These are phyloP conservation scores for Otis tarda DNA, from an alignment of 2,113 vertebrate species.

Conservation along the genomic window DNA sequence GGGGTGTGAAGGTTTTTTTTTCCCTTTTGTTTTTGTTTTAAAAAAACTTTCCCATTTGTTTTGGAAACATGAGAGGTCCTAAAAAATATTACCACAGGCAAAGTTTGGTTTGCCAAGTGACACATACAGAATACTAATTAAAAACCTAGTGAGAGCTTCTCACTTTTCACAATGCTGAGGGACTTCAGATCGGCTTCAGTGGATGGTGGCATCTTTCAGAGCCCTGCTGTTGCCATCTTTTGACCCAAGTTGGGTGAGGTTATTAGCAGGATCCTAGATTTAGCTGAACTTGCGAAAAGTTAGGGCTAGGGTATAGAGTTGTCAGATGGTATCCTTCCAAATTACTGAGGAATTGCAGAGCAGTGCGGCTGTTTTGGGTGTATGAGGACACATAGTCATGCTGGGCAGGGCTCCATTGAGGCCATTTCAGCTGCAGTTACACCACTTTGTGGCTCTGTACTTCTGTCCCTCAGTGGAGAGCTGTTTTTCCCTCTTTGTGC, in stretches of 20 bases:
- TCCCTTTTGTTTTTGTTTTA: neutral
- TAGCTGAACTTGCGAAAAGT: neutral
- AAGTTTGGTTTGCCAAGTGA: neutral
- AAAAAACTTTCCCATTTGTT: neutral
- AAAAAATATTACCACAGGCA: neutral
- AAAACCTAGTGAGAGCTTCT: neutral
- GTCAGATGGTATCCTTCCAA: neutral
- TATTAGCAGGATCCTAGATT: neutral
- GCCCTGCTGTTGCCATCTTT: neutral
- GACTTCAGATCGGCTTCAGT: neutral
- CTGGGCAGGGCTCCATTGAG: neutral
- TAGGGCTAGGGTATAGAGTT: neutral
- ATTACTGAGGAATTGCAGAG: neutral
- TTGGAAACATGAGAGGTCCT: neutral
- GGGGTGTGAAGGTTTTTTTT: neutral
- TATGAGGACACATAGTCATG: neutral
- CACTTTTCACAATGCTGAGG: neutral
- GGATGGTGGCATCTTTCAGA: neutral
- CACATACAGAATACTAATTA: neutral
- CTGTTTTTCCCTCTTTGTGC: neutral
- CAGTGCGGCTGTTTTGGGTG: neutral
- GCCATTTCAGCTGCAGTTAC: neutral
- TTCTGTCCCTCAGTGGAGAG: neutral
- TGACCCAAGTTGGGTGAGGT: neutral
- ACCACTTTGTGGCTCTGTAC: neutral